Percentiles rank a stretch among this genome's conserved stretches.
Evolutionary conservation across 35 echinoderm and acorn worm species (phyloP).

Genomic region (Antedon bifida): DNA sequence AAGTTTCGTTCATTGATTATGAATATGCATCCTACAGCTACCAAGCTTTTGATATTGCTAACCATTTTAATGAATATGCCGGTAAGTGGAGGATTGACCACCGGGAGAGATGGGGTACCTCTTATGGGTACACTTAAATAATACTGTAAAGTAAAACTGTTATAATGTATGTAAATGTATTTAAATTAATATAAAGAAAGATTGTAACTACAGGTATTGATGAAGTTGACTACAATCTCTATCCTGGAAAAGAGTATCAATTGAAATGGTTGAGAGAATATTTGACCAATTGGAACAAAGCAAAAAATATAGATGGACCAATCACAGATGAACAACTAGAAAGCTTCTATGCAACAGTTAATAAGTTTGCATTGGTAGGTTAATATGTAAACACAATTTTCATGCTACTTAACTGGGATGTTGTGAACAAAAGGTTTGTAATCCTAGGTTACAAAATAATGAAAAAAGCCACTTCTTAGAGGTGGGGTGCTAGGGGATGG

Average conservation of each 20-base stretch:
- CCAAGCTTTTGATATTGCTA: slow-evolving; percentile 74
- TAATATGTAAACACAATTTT: not conserved
- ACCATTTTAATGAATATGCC: slow-evolving; percentile 81
- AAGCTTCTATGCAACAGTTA: slow-evolving; percentile 47
- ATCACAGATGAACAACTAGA: slow-evolving; percentile 72
- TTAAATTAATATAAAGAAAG: not conserved
- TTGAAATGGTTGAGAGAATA: slow-evolving; percentile 70
- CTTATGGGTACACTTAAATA: too few species aligned
- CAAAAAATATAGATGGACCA: slow-evolving; percentile 23
- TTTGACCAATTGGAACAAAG: slow-evolving; percentile 35
- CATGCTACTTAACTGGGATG: not conserved
- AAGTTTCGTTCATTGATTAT: slow-evolving; percentile 82
- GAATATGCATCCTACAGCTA: slow-evolving; percentile 84
- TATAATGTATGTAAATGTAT: too few species aligned
- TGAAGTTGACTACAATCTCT: slow-evolving; percentile 63
- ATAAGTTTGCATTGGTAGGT: slow-evolving; percentile 89
- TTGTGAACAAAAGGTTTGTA: not conserved
- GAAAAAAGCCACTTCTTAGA: too few species aligned
- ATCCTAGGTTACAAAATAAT: not conserved
- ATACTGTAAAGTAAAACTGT: too few species aligned
- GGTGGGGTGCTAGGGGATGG: too few species aligned
- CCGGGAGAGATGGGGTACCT: not conserved
- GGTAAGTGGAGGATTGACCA: too few species aligned
- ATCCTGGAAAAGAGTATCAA: slow-evolving; percentile 67
- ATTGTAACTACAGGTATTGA: slow-evolving; percentile 35